phyloP scores from a whole-genome alignment of 2,113 vertebrate species.

The Hassar affinis region DNA sequence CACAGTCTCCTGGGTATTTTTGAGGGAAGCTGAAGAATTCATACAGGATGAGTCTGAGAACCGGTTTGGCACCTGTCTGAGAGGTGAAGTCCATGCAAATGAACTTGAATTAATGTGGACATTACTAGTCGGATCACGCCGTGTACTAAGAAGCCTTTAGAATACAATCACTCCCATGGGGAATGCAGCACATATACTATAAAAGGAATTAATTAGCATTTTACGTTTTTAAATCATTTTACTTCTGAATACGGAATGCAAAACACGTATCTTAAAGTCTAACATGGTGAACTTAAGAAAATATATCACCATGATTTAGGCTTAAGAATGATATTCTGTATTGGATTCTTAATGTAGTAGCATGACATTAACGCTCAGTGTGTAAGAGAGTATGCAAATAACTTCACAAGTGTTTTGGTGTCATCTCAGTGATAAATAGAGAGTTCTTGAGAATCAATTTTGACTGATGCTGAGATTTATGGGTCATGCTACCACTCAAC shows the following conservation, averaged over 20 bases:
- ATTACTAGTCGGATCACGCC: constrained; percentile 42
- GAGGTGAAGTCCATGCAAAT: constrained; percentile 47
- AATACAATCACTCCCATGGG: constrained; percentile 40
- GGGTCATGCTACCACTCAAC: constrained; percentile 32
- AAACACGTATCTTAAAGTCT: not conserved
- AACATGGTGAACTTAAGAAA: not conserved
- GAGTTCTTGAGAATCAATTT: constrained; percentile 30
- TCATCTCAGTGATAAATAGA: constrained; percentile 36
- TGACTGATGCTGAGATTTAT: constrained; percentile 42
- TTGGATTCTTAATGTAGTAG: not conserved
- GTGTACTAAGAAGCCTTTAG: constrained; percentile 41
- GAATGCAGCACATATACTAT: constrained; percentile 15
- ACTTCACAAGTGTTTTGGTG: constrained; percentile 35
- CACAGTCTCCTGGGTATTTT: constrained; percentile 18
- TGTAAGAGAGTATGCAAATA: constrained; percentile 3
- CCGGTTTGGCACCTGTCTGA: constrained; percentile 32
- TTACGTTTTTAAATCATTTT: constrained; percentile 19
- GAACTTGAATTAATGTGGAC: constrained; percentile 40
- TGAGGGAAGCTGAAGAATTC: constrained; percentile 19
- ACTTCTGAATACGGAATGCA: not conserved
- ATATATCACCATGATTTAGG: not conserved
- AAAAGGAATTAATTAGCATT: constrained; percentile 37
- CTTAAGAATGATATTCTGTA: not conserved
- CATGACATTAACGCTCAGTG: not conserved
- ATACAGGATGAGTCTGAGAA: constrained; percentile 35